Percentiles rank a stretch among this genome's conserved stretches.
phyloP scores from a whole-genome alignment of 2,888 invertebrate genomes.

The Cosmopolites sordidus region DNA sequence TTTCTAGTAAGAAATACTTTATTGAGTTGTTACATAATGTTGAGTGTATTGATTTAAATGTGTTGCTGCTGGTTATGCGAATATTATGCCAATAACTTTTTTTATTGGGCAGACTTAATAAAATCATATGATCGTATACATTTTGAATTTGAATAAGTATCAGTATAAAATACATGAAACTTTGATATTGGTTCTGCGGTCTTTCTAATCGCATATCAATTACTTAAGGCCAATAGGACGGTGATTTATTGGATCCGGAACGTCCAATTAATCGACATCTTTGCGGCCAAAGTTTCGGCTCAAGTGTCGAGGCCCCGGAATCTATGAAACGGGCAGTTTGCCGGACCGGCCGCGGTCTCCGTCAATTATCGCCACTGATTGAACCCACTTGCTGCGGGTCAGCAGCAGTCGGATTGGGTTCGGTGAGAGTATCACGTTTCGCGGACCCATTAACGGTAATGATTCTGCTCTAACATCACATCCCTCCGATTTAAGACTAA shows the following conservation, averaged over 20 bases:
- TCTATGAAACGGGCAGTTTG: conserved; percentile 43
- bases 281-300: neutral
- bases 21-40: no score
- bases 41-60: no score
- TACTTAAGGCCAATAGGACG: neutral
- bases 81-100: no score
- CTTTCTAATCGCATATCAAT: neutral
- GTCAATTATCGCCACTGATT: conserved; percentile 47
- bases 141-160: no score
- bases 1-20: no score
- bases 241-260: neutral
- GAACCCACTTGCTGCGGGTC: conserved; percentile 47
- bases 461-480: neutral
- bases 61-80: no score
- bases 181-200: no score
- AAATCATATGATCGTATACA: no score
- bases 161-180: no score
- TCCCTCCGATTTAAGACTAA: no score
- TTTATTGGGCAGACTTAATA: no score
- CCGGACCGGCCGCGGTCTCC: conserved; percentile 42
- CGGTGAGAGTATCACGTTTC: conserved; percentile 5
- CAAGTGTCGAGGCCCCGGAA: conserved; percentile 24
- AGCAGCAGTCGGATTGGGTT: conserved; percentile 16
- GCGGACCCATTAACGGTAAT: conserved; percentile 5
- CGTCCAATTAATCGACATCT: neutral